These are phyloP conservation scores for Euzophera pinguis DNA, from an alignment of 2,888 invertebrate genomes.

Conservation along the genomic window DNA sequence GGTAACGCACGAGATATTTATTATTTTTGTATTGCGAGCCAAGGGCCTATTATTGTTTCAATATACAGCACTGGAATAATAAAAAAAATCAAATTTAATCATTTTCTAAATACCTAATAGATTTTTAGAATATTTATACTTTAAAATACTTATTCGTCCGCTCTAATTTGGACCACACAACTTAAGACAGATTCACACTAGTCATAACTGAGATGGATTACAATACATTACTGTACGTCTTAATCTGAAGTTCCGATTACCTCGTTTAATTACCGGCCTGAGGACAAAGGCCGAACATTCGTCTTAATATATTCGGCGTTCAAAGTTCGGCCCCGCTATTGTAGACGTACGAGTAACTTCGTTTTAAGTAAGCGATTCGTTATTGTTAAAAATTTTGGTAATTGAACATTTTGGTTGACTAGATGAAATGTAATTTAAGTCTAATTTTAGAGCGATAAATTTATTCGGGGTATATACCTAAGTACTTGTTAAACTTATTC, in stretches of 20 bases:
- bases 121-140: no score
- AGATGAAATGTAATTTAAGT: no score
- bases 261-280: constrained; percentile 65
- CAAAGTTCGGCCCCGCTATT: constrained; percentile 16
- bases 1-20: no score
- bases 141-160: constrained; percentile 5
- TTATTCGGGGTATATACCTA: no score
- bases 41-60: no score
- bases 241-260: constrained; percentile 67
- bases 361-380: constrained; percentile 11
- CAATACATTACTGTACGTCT: constrained; percentile 65
- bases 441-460: no score
- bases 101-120: no score
- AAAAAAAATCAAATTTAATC: no score
- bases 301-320: constrained; percentile 39
- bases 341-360: constrained; percentile 5
- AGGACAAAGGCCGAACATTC: constrained; percentile 54
- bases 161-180: constrained; percentile 30
- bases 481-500: no score
- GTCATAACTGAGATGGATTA: constrained; percentile 70
- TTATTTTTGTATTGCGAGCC: no score
- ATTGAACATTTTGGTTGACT: background rate
- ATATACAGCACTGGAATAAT: no score
- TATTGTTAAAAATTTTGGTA: constrained; percentile 1
- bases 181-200: constrained; percentile 37